Conservation (phyloP, 2,113 vertebrate species). For the Pterophyllum scalare region DNA sequence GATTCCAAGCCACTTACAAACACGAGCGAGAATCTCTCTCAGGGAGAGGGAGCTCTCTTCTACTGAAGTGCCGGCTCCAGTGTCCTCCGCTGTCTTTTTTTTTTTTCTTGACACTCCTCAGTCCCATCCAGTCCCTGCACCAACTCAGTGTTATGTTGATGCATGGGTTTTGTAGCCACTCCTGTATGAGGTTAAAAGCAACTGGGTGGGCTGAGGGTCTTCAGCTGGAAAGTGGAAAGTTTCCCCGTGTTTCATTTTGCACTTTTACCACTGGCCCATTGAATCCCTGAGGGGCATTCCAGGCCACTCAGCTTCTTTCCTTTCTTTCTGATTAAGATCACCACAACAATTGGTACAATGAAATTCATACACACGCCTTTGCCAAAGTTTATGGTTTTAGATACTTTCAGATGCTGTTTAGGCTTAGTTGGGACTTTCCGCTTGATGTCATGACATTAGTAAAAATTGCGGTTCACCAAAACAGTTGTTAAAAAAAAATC, state of each 20-base stretch:
- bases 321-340: neutral
- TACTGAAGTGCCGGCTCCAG: neutral
- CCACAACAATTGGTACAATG: neutral
- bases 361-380: neutral
- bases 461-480: too few species aligned
- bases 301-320: accelerated
- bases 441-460: neutral
- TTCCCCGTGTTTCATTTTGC: neutral
- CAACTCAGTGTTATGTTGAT: neutral
- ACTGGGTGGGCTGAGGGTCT: neutral
- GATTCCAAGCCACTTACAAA: neutral
- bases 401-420: neutral
- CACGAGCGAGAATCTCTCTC: neutral
- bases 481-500: neutral
- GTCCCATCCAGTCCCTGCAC: neutral
- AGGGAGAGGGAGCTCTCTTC: neutral
- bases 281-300: neutral
- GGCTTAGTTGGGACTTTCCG: neutral
- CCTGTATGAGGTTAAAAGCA: neutral
- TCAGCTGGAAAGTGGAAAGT: neutral
- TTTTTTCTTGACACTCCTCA: neutral
- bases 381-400: neutral
- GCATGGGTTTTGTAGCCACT: neutral
- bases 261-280: neutral
- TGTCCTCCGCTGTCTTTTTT: neutral